These are phyloP conservation scores for Microcebus jonahi DNA, from an alignment of 2,113 vertebrate species.

Conservation along the genomic window DNA sequence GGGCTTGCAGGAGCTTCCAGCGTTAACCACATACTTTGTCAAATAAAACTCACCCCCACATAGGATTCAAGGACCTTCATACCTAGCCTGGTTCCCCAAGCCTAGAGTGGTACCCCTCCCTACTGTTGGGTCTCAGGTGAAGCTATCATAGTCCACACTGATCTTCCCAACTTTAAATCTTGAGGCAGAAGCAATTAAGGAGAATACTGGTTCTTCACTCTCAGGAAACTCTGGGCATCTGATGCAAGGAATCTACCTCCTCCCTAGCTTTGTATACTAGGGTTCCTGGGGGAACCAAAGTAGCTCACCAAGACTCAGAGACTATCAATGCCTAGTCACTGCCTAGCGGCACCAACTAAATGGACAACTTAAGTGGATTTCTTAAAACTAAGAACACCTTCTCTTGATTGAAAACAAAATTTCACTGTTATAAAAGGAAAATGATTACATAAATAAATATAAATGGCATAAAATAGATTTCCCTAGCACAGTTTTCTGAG, in stretches of 20 bases:
- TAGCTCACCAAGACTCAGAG: background rate
- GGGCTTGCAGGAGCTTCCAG: background rate
- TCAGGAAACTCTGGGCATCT: background rate
- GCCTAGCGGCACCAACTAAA: background rate
- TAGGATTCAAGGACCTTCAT: background rate
- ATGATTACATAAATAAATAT: background rate
- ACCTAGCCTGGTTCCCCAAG: background rate
- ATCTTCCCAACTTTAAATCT: background rate
- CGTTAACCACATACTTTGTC: background rate
- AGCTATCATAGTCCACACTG: background rate
- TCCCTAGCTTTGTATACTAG: background rate
- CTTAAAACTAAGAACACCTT: background rate
- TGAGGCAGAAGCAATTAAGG: background rate
- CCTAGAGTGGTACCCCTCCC: background rate
- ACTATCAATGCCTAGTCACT: background rate
- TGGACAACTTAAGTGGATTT: background rate
- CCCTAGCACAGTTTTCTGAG: background rate
- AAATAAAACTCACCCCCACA: background rate
- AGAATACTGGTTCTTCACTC: background rate
- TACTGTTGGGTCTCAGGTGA: background rate
- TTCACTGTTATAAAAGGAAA: too few species aligned
- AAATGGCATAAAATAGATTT: background rate
- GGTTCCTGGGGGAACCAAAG: background rate
- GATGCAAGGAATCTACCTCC: too few species aligned
- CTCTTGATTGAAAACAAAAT: background rate